Percentiles rank a stretch among this genome's conserved stretches.
Evolutionary conservation across 1,140 invertebrate genomes (phyloP).

Genomic region (roundworm (Caenorhabditis elegans)): WBcel235 BX284605.5:9201501-9202000

Average conservation of each 20-base stretch:
- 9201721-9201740: background rate
- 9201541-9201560: background rate
- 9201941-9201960: background rate
- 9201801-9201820: no score
- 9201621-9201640: background rate
- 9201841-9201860: no score
- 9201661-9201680: no score
- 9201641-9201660: no score
- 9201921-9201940: background rate
- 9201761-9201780: background rate
- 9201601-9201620: background rate
- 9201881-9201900: no score
- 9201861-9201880: no score
- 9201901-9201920: background rate
- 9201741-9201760: background rate
- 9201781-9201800: background rate
- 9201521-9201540: background rate
- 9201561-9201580: background rate
- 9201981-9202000: background rate
- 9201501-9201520: background rate
- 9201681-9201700: no score
- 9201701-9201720: background rate
- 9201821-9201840: no score
- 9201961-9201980: background rate
- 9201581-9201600: background rate